A percentile compares a stretch with the other conserved stretches of the same genome.
phyloP scores from a whole-genome alignment of 2,113 vertebrate genomes.

The Dryoscopus gambensis region DNA sequence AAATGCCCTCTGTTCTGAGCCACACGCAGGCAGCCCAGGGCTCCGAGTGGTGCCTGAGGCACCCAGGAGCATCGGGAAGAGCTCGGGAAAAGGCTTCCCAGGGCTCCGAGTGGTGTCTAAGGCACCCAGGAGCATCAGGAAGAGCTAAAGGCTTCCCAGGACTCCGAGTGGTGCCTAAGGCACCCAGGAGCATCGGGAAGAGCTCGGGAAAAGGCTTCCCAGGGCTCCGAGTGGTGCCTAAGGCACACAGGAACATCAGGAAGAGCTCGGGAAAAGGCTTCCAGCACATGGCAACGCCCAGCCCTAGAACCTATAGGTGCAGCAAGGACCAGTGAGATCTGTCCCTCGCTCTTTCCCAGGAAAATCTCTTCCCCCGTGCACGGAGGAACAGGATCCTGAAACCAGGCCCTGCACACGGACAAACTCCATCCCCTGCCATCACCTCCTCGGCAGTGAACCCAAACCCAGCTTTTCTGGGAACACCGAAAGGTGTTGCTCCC shows the following conservation, averaged over 20 bases:
- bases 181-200: fast-evolving
- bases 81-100: neutral
- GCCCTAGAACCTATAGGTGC: neutral
- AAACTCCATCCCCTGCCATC: neutral
- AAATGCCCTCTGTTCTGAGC: neutral
- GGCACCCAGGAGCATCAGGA: fast-evolving
- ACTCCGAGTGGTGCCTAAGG: neutral
- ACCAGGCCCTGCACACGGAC: neutral
- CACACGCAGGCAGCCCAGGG: neutral
- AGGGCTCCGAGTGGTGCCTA: neutral
- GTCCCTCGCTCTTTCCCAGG: neutral
- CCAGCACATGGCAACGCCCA: neutral
- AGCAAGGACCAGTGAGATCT: neutral
- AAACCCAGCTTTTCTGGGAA: neutral
- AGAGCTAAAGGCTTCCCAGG: neutral
- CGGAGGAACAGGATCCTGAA: neutral
- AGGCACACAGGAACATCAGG: fast-evolving
- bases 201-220: neutral
- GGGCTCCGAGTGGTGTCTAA: neutral
- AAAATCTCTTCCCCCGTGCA: neutral
- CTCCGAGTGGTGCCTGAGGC: neutral
- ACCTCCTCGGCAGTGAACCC: neutral
- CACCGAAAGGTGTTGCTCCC: neutral
- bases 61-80: fast-evolving
- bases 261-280: neutral